phyloP scores from a whole-genome alignment of 2,888 invertebrate genomes.

The Miltochrista miniata region DNA sequence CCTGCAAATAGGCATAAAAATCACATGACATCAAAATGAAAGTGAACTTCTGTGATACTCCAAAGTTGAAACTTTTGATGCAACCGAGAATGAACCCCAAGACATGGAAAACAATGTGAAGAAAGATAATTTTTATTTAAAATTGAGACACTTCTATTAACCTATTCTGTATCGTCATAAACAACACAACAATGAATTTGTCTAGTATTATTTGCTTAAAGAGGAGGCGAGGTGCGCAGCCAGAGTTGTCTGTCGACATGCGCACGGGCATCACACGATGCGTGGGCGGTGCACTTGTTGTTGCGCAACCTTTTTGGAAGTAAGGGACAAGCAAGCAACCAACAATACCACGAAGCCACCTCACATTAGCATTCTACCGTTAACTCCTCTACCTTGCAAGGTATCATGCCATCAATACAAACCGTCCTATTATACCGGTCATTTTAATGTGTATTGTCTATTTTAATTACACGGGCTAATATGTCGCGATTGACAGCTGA shows the following conservation, averaged over 20 bases:
- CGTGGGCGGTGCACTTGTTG: slow-evolving; percentile 62
- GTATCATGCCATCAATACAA: slow-evolving; percentile 43
- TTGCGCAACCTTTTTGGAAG: slow-evolving; percentile 74
- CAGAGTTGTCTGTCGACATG: slow-evolving; percentile 7
- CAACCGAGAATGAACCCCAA: too few species aligned
- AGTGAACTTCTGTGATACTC: too few species aligned
- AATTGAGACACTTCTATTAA: too few species aligned
- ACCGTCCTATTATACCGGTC: slow-evolving; percentile 12
- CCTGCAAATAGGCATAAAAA: too few species aligned
- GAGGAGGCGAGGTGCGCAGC: slow-evolving; percentile 36
- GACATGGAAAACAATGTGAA: too few species aligned
- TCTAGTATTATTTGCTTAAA: slow-evolving; percentile 44
- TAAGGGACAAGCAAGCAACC: slow-evolving; percentile 50
- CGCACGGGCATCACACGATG: slow-evolving; percentile 14
- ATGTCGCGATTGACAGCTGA: slow-evolving; percentile 10
- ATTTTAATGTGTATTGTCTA: slow-evolving; percentile 12
- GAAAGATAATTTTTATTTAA: too few species aligned
- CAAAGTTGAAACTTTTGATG: too few species aligned
- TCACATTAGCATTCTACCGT: slow-evolving; percentile 80
- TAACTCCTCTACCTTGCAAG: slow-evolving; percentile 65
- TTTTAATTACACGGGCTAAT: slow-evolving; percentile 24
- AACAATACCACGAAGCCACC: slow-evolving; percentile 60
- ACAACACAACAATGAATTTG: slow-evolving; percentile 76
- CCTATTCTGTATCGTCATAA: too few species aligned
- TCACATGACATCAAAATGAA: too few species aligned